Evolutionary conservation across 2,888 invertebrate species (phyloP).

Genomic region (Smittia sp.): DNA sequence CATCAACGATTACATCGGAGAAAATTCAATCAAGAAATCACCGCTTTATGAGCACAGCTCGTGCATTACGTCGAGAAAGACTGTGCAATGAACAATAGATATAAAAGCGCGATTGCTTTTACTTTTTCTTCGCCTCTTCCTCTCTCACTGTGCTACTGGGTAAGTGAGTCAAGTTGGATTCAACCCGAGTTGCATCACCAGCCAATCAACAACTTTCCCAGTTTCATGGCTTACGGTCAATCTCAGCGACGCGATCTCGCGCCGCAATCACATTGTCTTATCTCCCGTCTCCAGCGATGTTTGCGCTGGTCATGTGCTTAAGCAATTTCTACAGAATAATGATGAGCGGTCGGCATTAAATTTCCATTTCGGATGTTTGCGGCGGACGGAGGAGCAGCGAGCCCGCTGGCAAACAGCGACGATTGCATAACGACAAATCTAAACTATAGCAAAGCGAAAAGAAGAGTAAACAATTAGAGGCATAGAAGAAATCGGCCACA

Average conservation of each 20-base stretch:
- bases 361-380: too few species aligned
- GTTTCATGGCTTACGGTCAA: background rate
- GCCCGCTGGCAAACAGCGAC: too few species aligned
- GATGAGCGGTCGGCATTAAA: too few species aligned
- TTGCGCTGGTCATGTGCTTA: too few species aligned
- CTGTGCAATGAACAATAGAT: background rate
- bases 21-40: conserved; percentile 16
- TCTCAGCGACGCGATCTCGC: background rate
- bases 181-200: conserved; percentile 10
- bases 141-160: conserved; percentile 21
- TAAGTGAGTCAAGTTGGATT: conserved; percentile 21
- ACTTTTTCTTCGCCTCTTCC: background rate
- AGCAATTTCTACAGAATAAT: too few species aligned
- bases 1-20: background rate
- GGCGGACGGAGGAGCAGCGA: too few species aligned
- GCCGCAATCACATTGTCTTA: too few species aligned
- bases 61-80: background rate
- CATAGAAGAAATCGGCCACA: conserved; percentile 2
- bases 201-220: background rate
- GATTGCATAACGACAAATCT: background rate
- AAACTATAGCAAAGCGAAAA: background rate
- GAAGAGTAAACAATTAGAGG: background rate
- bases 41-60: background rate
- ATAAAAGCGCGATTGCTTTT: conserved; percentile 17
- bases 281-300: too few species aligned